Conservation (phyloP, 1,140 invertebrate species). For the Drosophila bipectinata region DNA sequence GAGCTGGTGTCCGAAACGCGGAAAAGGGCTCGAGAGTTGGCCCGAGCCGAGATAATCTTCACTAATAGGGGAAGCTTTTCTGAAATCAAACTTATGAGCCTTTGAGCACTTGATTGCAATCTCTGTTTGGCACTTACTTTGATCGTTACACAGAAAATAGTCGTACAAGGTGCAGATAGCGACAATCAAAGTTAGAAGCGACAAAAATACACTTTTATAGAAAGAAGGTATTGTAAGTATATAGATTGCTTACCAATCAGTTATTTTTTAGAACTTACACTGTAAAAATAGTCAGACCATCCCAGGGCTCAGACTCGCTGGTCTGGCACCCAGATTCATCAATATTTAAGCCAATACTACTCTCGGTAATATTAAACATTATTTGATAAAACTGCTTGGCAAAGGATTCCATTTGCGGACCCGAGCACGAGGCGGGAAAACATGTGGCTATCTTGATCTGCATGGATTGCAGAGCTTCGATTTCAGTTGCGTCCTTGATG, state of each 20-base stretch:
- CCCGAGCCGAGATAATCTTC: constrained; percentile 48
- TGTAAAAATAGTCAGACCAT: constrained; percentile 50
- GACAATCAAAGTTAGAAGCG: constrained; percentile 20
- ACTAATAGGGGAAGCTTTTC: constrained; percentile 33
- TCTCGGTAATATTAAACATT: background rate
- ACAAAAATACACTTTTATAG: constrained; percentile 34
- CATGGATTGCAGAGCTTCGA: constrained; percentile 1
- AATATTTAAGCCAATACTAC: background rate
- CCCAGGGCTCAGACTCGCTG: constrained; percentile 8
- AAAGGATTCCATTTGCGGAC: constrained; percentile 5
- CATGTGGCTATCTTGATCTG: constrained; percentile 21
- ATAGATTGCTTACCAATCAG: background rate
- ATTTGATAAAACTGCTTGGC: background rate
- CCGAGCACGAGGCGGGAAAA: constrained; percentile 26
- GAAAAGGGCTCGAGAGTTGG: constrained; percentile 48
- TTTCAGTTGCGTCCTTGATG: background rate
- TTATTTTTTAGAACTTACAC: constrained; percentile 32
- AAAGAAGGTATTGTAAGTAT: too few relatives aligned
- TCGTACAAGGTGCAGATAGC: constrained; percentile 33
- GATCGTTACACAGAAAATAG: constrained; percentile 39
- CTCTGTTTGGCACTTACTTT: constrained; percentile 28
- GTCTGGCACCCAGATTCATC: constrained; percentile 18
- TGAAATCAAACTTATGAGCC: constrained; percentile 1
- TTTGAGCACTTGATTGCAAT: background rate
- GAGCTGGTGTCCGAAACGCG: constrained; percentile 15